A percentile compares a stretch with the other conserved stretches of the same genome.
Evolutionary conservation across 2,113 vertebrate species (phyloP).

Genomic region (Planiliza haematocheilus): DNA sequence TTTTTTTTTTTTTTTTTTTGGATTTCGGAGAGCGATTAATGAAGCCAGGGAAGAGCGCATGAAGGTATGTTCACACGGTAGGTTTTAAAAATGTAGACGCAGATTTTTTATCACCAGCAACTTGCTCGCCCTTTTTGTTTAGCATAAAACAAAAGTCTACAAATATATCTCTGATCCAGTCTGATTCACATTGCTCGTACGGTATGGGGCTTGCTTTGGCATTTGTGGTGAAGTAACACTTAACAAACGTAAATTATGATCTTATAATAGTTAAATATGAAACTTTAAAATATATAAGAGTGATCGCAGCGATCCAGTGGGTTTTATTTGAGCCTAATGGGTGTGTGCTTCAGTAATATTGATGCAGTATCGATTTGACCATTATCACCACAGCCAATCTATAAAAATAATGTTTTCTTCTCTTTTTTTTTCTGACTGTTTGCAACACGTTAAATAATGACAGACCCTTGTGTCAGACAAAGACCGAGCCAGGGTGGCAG

Average conservation of each 20-base stretch:
- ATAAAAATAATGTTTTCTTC: not conserved
- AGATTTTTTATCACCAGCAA: not conserved
- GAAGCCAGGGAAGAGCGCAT: conserved; percentile 55
- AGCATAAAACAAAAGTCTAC: conserved; percentile 13
- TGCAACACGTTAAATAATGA: conserved; percentile 23
- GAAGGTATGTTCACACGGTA: conserved; percentile 70
- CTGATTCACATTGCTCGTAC: conserved; percentile 6
- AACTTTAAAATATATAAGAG: not conserved
- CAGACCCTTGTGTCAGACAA: conserved; percentile 59
- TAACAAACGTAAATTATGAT: not conserved
- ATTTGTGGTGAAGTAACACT: conserved; percentile 18
- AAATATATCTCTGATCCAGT: conserved; percentile 16
- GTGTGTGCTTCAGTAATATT: conserved; percentile 43
- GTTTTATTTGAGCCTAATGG: conserved; percentile 29
- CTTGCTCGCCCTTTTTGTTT: not conserved
- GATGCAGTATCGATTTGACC: conserved; percentile 61
- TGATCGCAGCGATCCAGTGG: not conserved
- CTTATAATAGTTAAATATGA: too few species aligned
- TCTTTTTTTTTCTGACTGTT: conserved; percentile 6
- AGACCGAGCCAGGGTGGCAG: conserved; percentile 62
- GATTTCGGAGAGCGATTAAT: conserved; percentile 58
- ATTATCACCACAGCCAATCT: conserved; percentile 34
- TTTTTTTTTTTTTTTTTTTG: too few species aligned
- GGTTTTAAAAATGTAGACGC: too few species aligned
- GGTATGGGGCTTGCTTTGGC: conserved; percentile 23